A percentile compares a stretch with the other conserved stretches of the same genome.
phyloP scores from a whole-genome alignment of 2,888 invertebrate genomes.

The Stenurella melanura region DNA sequence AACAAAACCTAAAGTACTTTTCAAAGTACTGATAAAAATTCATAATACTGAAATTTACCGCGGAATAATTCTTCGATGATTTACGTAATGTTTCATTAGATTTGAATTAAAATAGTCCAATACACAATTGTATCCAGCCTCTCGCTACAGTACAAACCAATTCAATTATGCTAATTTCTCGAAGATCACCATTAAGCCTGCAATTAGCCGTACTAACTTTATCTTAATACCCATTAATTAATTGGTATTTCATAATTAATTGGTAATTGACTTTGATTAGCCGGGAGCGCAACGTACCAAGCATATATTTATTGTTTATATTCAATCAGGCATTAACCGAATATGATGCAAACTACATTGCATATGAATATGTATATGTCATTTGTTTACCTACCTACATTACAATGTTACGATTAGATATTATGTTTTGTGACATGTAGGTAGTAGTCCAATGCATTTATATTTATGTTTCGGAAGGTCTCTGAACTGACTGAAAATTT shows the following conservation, averaged over 20 bases:
- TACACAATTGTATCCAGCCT: too few species aligned
- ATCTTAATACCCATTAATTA: constrained; percentile 17
- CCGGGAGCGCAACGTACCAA: background rate
- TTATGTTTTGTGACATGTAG: background rate
- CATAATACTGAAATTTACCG: too few species aligned
- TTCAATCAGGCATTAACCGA: background rate
- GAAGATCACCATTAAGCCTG: background rate
- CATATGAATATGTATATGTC: background rate
- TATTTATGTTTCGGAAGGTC: too few species aligned
- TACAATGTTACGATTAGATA: background rate
- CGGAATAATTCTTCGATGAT: too few species aligned
- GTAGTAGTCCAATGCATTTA: too few species aligned
- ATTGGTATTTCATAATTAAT: constrained; percentile 22
- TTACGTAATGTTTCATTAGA: too few species aligned
- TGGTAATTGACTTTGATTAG: constrained; percentile 9
- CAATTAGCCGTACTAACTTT: constrained; percentile 14
- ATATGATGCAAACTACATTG: background rate
- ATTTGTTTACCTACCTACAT: background rate
- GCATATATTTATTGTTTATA: background rate
- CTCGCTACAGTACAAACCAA: background rate
- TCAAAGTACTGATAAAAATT: too few species aligned
- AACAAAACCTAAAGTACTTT: too few species aligned
- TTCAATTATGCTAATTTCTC: background rate
- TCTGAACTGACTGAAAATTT: too few species aligned
- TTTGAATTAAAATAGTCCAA: too few species aligned